phyloP scores from a whole-genome alignment of 2,797 vertebrate species.

The Diceros bicornis region DNA sequence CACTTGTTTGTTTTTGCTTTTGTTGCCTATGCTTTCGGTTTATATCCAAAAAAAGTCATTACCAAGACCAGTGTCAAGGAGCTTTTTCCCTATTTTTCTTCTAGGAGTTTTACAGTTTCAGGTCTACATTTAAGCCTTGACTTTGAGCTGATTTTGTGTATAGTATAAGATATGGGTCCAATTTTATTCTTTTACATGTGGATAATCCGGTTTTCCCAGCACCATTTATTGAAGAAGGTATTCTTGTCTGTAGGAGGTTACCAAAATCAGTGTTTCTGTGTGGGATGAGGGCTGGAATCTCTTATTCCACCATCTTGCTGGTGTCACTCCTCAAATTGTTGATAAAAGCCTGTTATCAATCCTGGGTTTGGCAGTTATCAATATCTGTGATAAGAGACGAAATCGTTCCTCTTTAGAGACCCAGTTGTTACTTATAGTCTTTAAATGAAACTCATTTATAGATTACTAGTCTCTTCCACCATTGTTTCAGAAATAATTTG shows the following conservation, averaged over 20 bases:
- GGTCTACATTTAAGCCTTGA: not conserved
- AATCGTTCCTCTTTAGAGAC: conserved; percentile 57
- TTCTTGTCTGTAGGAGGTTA: not conserved
- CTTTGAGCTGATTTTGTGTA: not conserved
- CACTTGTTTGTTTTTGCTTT: not conserved
- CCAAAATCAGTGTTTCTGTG: not conserved
- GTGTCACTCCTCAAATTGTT: not conserved
- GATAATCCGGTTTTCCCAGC: not conserved
- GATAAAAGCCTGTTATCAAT: conserved; percentile 58
- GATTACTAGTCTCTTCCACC: not conserved
- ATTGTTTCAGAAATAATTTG: not conserved
- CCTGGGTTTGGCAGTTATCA: not conserved
- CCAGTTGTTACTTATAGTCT: not conserved
- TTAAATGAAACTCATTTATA: conserved; percentile 46
- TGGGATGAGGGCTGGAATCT: not conserved
- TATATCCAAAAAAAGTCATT: not conserved
- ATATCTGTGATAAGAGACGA: conserved; percentile 20
- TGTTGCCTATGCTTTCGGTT: not conserved
- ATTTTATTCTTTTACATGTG: not conserved
- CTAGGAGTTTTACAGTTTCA: not conserved
- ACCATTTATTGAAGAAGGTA: not conserved
- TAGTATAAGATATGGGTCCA: not conserved
- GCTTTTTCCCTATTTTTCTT: not conserved
- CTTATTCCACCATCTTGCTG: not conserved
- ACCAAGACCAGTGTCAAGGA: not conserved